Conservation (phyloP, 2,113 vertebrate genomes). For the Anolis sagrei region DNA sequence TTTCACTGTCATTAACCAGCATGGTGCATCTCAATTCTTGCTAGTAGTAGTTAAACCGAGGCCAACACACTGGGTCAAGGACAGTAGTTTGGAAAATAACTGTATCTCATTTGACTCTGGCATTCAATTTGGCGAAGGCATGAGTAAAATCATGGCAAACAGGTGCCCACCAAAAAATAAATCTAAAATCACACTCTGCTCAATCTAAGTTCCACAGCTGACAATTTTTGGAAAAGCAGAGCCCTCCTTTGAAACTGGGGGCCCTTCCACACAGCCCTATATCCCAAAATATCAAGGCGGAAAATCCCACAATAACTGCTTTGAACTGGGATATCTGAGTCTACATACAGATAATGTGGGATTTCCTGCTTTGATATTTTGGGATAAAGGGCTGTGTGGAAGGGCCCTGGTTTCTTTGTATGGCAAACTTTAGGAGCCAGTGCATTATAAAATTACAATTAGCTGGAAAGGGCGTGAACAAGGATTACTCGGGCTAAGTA, state of each 20-base stretch:
- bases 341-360: too few relatives aligned
- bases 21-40: background rate
- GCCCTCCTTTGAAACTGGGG: background rate
- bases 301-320: too few relatives aligned
- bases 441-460: background rate
- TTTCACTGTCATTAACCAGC: background rate
- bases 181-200: constrained; percentile 11
- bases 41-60: background rate
- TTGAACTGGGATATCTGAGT: too few relatives aligned
- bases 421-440: too few relatives aligned
- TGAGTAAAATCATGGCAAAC: background rate
- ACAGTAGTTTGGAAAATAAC: background rate
- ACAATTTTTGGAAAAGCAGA: background rate
- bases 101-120: background rate
- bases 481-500: background rate
- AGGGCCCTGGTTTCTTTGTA: too few relatives aligned
- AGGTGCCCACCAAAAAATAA: constrained; percentile 7
- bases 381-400: too few relatives aligned
- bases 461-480: too few relatives aligned
- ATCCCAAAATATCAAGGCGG: too few relatives aligned
- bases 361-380: too few relatives aligned
- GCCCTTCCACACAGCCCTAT: too few relatives aligned
- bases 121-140: background rate
- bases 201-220: background rate
- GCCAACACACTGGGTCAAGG: background rate